A percentile compares a stretch with the other conserved stretches of the same genome.
Evolutionary conservation across 2,797 vertebrate genomes (phyloP).

Genomic region (Natrix natrix): DNA sequence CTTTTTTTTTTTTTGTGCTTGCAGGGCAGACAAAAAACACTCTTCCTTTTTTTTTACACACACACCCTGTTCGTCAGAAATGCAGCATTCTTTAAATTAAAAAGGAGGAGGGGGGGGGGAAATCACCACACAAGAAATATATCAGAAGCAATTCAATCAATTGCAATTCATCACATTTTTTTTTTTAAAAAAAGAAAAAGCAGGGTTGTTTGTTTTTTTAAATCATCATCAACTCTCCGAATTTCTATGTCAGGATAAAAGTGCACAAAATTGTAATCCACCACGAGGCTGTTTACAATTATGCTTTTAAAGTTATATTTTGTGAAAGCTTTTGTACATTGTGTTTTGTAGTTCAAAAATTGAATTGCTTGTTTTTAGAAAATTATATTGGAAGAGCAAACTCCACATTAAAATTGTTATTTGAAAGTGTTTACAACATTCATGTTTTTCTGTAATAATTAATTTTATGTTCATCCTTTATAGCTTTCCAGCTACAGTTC

Average conservation of each 20-base stretch:
- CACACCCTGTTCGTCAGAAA: conserved; percentile 65
- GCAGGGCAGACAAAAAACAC: conserved; percentile 41
- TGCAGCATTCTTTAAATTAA: conserved; percentile 61
- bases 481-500: conserved; percentile 92
- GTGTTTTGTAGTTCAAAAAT: background rate
- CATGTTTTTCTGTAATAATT: background rate
- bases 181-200: conserved; percentile 18
- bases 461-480: conserved; percentile 38
- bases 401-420: background rate
- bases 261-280: conserved; percentile 76
- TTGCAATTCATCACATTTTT: background rate
- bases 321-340: background rate
- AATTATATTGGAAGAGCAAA: background rate
- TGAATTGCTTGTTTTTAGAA: background rate
- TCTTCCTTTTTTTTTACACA: background rate
- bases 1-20: conserved; percentile 57
- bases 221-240: conserved; percentile 72
- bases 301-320: background rate
- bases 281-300: conserved; percentile 66
- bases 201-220: background rate
- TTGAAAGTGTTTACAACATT: background rate
- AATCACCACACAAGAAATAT: conserved; percentile 21
- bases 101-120: conserved; percentile 24
- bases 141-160: conserved; percentile 44
- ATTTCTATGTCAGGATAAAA: conserved; percentile 68